phyloP scores from a whole-genome alignment of 1,140 invertebrate genomes.

The Tribolium madens region DNA sequence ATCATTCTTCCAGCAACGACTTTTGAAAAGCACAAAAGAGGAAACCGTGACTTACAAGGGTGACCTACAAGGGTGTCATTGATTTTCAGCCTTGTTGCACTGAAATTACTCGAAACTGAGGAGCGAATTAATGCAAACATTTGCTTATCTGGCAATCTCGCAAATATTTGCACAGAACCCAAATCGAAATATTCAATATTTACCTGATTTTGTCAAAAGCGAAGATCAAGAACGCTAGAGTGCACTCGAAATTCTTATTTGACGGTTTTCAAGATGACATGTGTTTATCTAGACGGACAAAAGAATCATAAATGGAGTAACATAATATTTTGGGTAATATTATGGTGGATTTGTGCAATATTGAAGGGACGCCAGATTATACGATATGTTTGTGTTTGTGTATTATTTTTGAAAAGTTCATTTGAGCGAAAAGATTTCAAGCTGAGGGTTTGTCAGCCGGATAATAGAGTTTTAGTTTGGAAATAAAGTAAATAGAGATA shows the following conservation, averaged over 20 bases:
- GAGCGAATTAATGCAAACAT: slow-evolving; percentile 3
- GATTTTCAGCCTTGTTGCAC: slow-evolving; percentile 45
- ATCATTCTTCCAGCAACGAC: slow-evolving; percentile 33
- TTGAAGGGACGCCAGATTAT: slow-evolving; percentile 19
- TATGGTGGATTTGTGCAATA: slow-evolving; percentile 36
- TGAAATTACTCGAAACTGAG: not conserved
- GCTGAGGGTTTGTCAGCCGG: slow-evolving; percentile 15
- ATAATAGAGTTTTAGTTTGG: slow-evolving; percentile 29
- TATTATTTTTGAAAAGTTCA: slow-evolving; percentile 37
- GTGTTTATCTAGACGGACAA: slow-evolving; percentile 31
- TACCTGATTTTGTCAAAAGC: slow-evolving; percentile 30
- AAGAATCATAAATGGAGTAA: slow-evolving; percentile 30
- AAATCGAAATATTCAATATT: slow-evolving; percentile 30
- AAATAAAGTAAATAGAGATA: slow-evolving; percentile 23
- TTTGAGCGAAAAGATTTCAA: slow-evolving; percentile 17
- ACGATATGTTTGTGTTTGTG: slow-evolving; percentile 40
- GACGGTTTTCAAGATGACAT: slow-evolving; percentile 24
- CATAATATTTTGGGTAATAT: slow-evolving; percentile 38
- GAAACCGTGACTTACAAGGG: slow-evolving; percentile 42
- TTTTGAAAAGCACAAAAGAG: not conserved
- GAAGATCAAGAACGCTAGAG: slow-evolving; percentile 20
- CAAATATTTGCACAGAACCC: slow-evolving; percentile 8
- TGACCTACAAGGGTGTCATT: slow-evolving; percentile 42
- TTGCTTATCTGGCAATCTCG: slow-evolving; percentile 11
- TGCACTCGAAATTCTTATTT: slow-evolving; percentile 11